Evolutionary conservation across 2,797 vertebrate species (phyloP).

Genomic region (Poecilia picta): DNA sequence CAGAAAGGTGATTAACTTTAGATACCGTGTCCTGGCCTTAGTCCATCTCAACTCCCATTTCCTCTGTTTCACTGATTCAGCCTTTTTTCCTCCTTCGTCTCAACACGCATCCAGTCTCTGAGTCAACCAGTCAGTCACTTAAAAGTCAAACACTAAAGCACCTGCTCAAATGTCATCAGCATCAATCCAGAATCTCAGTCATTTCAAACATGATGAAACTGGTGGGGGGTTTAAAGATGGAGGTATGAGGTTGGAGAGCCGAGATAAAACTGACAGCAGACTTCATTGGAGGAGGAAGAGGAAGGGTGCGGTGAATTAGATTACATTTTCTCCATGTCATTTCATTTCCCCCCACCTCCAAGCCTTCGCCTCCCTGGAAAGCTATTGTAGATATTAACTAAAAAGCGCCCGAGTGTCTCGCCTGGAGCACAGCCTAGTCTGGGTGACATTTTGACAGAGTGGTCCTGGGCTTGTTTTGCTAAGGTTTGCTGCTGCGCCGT

Average conservation of each 20-base stretch:
- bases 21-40: background rate
- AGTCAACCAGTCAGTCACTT: slow-evolving; percentile 40
- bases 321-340: slow-evolving; percentile 70
- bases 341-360: slow-evolving; percentile 43
- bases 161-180: slow-evolving; percentile 72
- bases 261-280: slow-evolving; percentile 75
- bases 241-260: slow-evolving; percentile 29
- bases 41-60: background rate
- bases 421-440: slow-evolving; percentile 61
- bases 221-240: slow-evolving; percentile 17
- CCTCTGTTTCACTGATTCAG: slow-evolving; percentile 11
- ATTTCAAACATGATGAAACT: slow-evolving; percentile 58
- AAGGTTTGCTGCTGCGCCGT: slow-evolving; percentile 41
- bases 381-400: slow-evolving; percentile 67
- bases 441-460: slow-evolving; percentile 75
- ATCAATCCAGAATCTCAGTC: slow-evolving; percentile 72
- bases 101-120: slow-evolving; percentile 18
- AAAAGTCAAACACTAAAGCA: slow-evolving; percentile 41
- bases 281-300: slow-evolving; percentile 54
- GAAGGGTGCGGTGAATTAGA: slow-evolving; percentile 56
- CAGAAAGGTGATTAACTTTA: background rate
- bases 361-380: slow-evolving; percentile 25
- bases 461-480: slow-evolving; percentile 67
- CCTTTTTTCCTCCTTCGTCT: background rate
- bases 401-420: slow-evolving; percentile 59